Conservation (phyloP, 1,140 invertebrate species). For the Drosophila insularis region DNA sequence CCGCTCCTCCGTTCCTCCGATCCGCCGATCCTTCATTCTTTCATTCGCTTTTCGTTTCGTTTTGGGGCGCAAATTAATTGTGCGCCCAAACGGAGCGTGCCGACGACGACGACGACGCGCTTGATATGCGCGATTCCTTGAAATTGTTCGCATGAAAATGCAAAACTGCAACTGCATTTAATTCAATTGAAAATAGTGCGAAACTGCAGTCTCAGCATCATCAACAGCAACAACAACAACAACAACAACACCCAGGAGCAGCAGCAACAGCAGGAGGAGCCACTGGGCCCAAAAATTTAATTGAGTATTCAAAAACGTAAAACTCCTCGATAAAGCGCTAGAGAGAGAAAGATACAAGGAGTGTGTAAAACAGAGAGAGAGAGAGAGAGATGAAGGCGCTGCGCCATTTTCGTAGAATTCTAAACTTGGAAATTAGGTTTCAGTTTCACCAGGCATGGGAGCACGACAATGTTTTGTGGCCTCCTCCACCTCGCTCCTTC, state of each 20-base stretch:
- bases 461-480: constrained; percentile 52
- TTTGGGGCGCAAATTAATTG: constrained; percentile 82
- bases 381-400: background rate
- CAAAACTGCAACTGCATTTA: constrained; percentile 62
- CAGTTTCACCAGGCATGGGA: constrained; percentile 41
- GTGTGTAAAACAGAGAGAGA: background rate
- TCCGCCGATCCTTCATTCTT: background rate
- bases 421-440: constrained; percentile 81
- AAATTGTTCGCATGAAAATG: constrained; percentile 82
- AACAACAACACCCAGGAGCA: background rate
- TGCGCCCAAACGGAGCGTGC: constrained; percentile 82
- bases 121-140: constrained; percentile 83
- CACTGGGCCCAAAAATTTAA: constrained; percentile 69
- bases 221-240: constrained; percentile 24
- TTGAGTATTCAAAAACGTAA: constrained; percentile 79
- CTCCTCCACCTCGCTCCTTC: constrained; percentile 14
- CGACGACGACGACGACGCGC: constrained; percentile 79
- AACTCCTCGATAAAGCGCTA: constrained; percentile 38
- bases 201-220: constrained; percentile 47
- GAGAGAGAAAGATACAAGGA: background rate
- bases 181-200: constrained; percentile 81
- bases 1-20: background rate
- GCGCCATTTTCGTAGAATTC: constrained; percentile 72
- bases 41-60: constrained; percentile 41
- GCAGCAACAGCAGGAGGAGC: constrained; percentile 22